These are phyloP conservation scores for Ceraclea dissimilis DNA, from an alignment of 2,888 invertebrate genomes.

Conservation along the genomic window DNA sequence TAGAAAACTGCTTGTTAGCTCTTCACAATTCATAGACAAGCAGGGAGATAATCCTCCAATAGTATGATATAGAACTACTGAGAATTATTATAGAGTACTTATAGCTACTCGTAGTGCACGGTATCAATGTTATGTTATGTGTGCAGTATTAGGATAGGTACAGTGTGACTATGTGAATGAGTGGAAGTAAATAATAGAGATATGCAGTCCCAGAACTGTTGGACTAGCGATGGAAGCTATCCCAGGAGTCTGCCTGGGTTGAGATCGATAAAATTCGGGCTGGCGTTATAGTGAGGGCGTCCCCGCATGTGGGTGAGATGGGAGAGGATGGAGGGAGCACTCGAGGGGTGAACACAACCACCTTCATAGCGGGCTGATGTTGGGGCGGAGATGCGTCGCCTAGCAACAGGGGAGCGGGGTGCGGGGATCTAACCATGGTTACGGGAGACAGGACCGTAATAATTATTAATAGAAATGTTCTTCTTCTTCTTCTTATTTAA, in stretches of 20 bases:
- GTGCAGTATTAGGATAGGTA: too few relatives aligned
- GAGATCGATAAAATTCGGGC: constrained; percentile 25
- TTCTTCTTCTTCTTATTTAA: too few relatives aligned
- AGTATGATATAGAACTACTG: too few relatives aligned
- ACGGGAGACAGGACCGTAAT: constrained; percentile 4
- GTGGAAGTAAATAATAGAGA: neutral
- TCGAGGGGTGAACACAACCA: constrained; percentile 8
- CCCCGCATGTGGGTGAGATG: constrained; percentile 6
- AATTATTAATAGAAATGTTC: neutral
- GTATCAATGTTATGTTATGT: too few relatives aligned
- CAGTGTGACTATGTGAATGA: too few relatives aligned
- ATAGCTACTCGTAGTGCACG: too few relatives aligned
- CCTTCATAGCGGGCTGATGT: constrained; percentile 48
- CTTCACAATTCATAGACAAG: too few relatives aligned
- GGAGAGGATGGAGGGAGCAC: constrained; percentile 30
- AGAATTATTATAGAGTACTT: too few relatives aligned
- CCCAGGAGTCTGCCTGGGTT: constrained; percentile 10
- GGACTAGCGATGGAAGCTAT: constrained; percentile 9
- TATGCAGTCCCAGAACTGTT: neutral
- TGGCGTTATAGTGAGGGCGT: constrained; percentile 1
- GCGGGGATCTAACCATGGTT: constrained; percentile 9
- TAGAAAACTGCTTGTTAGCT: too few relatives aligned
- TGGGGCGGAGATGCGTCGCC: constrained; percentile 77
- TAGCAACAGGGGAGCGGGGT: constrained; percentile 60
- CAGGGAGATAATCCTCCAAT: too few relatives aligned